Conservation (phyloP, 2,888 invertebrate genomes). For the Ditula angustiorana region DNA sequence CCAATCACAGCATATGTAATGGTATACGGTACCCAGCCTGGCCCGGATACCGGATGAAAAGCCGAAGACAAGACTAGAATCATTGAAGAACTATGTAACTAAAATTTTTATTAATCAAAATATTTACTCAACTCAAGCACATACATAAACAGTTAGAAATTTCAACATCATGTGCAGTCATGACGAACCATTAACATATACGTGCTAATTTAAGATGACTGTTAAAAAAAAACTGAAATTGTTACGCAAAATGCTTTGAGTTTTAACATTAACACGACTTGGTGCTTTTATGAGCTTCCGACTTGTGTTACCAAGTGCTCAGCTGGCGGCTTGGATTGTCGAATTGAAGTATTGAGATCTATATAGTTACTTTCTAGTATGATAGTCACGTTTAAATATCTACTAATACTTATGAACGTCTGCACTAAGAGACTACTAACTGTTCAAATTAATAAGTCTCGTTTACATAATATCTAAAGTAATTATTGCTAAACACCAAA, state of each 20-base stretch:
- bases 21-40: constrained; percentile 68
- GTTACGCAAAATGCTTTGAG: not conserved
- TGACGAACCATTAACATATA: constrained; percentile 20
- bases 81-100: constrained; percentile 42
- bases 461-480: too few species aligned
- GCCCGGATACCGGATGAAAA: constrained; percentile 63
- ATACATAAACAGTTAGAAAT: constrained; percentile 4
- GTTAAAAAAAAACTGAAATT: not conserved
- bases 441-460: too few species aligned
- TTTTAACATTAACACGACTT: not conserved
- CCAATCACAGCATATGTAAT: constrained; percentile 73
- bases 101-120: constrained; percentile 1
- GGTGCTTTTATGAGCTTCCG: not conserved
- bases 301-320: not conserved
- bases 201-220: constrained; percentile 14
- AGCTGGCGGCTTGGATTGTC: not conserved
- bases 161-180: not conserved
- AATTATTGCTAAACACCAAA: too few species aligned
- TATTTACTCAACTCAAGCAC: not conserved
- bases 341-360: not conserved
- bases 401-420: too few species aligned
- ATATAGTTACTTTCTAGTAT: too few species aligned
- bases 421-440: too few species aligned
- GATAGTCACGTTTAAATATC: too few species aligned
- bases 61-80: constrained; percentile 60